Percentiles rank a stretch among this genome's conserved stretches.
These are phyloP conservation scores for Leiothrix lutea DNA, from an alignment of 2,113 vertebrate species.

Conservation along the genomic window DNA sequence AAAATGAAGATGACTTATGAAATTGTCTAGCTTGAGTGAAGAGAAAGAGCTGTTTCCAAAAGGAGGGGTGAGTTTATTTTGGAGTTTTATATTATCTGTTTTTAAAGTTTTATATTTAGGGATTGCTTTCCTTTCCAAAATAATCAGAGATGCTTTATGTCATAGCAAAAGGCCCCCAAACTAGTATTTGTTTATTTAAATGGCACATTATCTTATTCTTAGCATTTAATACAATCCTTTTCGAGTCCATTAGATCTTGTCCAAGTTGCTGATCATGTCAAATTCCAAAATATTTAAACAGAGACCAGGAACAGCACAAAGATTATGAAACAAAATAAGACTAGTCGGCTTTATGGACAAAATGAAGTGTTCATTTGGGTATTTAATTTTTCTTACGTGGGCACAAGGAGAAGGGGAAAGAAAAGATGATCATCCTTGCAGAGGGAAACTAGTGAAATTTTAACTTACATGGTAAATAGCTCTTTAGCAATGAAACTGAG, in stretches of 20 bases:
- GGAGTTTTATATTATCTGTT: not conserved
- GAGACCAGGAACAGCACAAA: not conserved
- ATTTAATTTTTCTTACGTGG: not conserved
- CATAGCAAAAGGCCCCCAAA: not conserved
- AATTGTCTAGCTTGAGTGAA: slow-evolving; percentile 1
- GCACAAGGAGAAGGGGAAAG: not conserved
- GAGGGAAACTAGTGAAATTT: not conserved
- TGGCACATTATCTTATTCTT: not conserved
- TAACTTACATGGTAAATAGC: not conserved
- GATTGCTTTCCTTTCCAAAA: not conserved
- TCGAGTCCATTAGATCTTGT: not conserved
- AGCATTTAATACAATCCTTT: slow-evolving; percentile 1
- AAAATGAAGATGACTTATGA: not conserved
- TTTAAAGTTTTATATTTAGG: not conserved
- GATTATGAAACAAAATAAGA: not conserved
- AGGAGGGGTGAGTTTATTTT: slow-evolving; percentile 11
- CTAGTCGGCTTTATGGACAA: not conserved
- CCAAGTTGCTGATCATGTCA: not conserved
- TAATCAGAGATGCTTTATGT: not conserved
- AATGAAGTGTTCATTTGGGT: not conserved
- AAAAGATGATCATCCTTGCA: not conserved
- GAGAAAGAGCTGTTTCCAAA: not conserved
- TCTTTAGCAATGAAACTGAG: not conserved
- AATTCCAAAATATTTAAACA: slow-evolving; percentile 7
- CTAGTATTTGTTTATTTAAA: not conserved